These are phyloP conservation scores for Gastracanthus pulcherrimus DNA, from an alignment of 2,888 invertebrate species.

Conservation along the genomic window DNA sequence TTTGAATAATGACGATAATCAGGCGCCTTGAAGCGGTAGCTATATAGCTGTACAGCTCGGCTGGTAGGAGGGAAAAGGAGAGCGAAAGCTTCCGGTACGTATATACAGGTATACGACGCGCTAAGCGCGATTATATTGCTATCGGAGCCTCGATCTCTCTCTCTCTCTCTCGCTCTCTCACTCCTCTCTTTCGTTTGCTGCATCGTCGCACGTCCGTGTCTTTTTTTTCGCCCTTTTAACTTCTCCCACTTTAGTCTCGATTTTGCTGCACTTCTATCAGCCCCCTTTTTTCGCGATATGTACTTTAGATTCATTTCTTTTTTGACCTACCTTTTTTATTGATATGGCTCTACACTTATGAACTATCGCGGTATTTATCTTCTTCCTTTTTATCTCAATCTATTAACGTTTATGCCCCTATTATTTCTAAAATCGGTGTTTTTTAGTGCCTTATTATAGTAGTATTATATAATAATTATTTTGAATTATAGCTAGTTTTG, in stretches of 20 bases:
- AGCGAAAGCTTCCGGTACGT: neutral
- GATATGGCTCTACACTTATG: neutral
- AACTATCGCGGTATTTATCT: too few relatives aligned
- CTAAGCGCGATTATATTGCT: conserved; percentile 51
- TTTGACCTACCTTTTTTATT: neutral
- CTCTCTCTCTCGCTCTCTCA: neutral
- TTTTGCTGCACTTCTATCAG: neutral
- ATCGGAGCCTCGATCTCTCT: conserved; percentile 51
- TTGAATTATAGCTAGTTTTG: too few relatives aligned
- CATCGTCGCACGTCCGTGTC: conserved; percentile 15
- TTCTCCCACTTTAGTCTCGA: neutral
- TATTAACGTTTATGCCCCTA: neutral
- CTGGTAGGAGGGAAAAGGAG: conserved; percentile 3
- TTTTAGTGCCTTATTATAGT: too few relatives aligned
- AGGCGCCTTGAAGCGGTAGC: conserved; percentile 33
- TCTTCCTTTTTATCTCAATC: neutral
- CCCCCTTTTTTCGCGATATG: neutral
- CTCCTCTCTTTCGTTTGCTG: neutral
- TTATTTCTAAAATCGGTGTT: neutral
- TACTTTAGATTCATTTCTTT: conserved; percentile 3
- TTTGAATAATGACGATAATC: conserved; percentile 59
- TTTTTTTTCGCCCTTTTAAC: conserved; percentile 1
- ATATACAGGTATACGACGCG: neutral
- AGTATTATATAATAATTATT: too few relatives aligned
- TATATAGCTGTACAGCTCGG: neutral